Percentiles rank a stretch among this genome's conserved stretches.
Evolutionary conservation across 2,797 vertebrate species (phyloP).

Genomic region (Karalla daura): DNA sequence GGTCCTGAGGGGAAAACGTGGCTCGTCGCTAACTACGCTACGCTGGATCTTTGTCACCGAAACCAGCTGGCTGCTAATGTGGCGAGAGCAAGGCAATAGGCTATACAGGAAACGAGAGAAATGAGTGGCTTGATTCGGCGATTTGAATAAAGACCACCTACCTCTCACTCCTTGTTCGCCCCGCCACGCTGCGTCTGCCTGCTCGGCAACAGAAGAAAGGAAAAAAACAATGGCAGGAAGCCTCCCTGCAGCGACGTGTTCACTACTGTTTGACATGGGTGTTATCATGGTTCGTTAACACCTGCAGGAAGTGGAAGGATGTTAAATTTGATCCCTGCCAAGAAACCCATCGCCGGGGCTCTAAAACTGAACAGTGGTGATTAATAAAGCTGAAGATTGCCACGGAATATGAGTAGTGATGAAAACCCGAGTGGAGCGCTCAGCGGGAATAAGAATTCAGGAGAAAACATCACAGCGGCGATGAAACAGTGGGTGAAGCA

Average conservation of each 20-base stretch:
- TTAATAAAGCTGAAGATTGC: constrained; percentile 30
- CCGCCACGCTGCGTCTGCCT: constrained; percentile 22
- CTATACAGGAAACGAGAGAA: too few relatives aligned
- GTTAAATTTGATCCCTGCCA: constrained; percentile 51
- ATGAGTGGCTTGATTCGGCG: too few relatives aligned
- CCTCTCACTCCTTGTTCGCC: constrained; percentile 42
- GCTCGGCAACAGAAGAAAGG: background rate
- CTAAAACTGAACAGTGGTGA: constrained; percentile 19
- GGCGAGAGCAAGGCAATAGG: background rate
- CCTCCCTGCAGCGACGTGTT: constrained; percentile 21
- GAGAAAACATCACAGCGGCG: background rate
- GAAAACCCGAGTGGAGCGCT: constrained; percentile 7
- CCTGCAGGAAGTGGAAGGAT: constrained; percentile 48
- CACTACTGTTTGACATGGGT: constrained; percentile 51
- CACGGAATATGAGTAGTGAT: constrained; percentile 14
- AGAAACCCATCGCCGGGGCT: constrained; percentile 17
- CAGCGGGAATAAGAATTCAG: background rate
- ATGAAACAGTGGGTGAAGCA: background rate
- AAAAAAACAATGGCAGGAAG: constrained; percentile 4
- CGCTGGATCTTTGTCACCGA: background rate
- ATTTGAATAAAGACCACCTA: constrained; percentile 38
- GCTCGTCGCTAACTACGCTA: background rate
- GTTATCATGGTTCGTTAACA: constrained; percentile 63
- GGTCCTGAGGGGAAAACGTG: background rate
- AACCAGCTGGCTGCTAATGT: background rate